Base-by-base conservation (phyloP, 2,888 invertebrate genomes). In the Pheosia gnoma region DNA sequence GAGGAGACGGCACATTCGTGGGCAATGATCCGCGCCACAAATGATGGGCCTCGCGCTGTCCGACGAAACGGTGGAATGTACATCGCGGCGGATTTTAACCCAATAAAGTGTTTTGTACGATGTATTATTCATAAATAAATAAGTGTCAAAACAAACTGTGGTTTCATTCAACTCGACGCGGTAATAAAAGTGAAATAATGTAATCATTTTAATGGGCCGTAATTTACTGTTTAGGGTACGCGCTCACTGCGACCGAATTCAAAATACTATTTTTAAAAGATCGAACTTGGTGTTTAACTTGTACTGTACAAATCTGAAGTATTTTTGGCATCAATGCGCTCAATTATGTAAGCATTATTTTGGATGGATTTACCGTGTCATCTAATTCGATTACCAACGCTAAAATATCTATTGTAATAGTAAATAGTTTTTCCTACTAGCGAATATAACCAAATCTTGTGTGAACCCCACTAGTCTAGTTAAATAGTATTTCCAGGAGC, bases 11-110 rank as follows among this genome's bases (percentile, higher is more conserved):
- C 36, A 25, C 66, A 57, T 62, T 13, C 64, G 59, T 57, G 67
- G n/a, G n/a, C n/a, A n/a, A 65, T 66, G 70, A 74, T 70, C 60
- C 59, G 60, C 59, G 61, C 62, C 65, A 71, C 69, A 61, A 64
- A 67, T 68, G 71, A 71, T 49, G 43, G 11, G n/a, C n/a, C 25
- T 49, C 49, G 43, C 7, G 10, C 3, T 9, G 9, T 8, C 47
- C 4, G n/a, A 11, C 47, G n/a, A n/a, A 51, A 11, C 11, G 37
- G 3, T 51, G 51, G 51, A 13, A 51, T 47, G 47, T 53, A 37
- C 7, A 53, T 53, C 2, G 53, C 53, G 53, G 9, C 9, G 37
- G 37, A 11, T 37, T 38, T 37, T 5, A 53, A 37, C 37, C 37
- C 37, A 37, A 53, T 36, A 10, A 53, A 53, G 37, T 37, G 11